phyloP scores from a whole-genome alignment of 2,888 invertebrate species.

The Steromphala cineraria region DNA sequence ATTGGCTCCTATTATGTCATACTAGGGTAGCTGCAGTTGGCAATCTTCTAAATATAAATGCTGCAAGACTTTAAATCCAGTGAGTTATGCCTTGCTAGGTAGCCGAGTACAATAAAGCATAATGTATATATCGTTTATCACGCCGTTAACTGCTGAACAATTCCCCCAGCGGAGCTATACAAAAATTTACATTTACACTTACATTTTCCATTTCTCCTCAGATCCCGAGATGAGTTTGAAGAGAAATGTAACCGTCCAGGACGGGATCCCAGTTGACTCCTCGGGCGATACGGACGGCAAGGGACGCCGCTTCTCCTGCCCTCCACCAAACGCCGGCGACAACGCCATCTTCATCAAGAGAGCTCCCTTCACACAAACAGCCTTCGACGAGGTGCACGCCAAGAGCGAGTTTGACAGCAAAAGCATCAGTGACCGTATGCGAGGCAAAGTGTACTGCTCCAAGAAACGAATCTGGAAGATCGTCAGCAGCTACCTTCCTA shows the following conservation, averaged over 20 bases:
- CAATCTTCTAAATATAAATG: no score
- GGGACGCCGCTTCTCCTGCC: slow-evolving; percentile 52
- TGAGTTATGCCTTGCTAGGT: no score
- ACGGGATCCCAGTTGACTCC: slow-evolving; percentile 28
- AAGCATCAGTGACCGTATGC: slow-evolving; percentile 38
- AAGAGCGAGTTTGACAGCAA: slow-evolving; percentile 41
- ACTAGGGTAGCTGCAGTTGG: no score
- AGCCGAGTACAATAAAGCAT: no score
- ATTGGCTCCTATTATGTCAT: no score
- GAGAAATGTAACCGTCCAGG: slow-evolving; percentile 34
- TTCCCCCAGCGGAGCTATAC: no score
- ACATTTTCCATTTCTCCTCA: no score
- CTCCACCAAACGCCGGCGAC: slow-evolving; percentile 38
- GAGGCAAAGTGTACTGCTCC: slow-evolving; percentile 54
- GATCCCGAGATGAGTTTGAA: slow-evolving; percentile 15
- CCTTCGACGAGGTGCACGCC: slow-evolving; percentile 62
- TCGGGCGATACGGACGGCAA: slow-evolving; percentile 28
- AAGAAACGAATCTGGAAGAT: slow-evolving; percentile 58
- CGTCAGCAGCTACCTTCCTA: slow-evolving; percentile 57
- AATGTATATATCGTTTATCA: no score
- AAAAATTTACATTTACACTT: no score
- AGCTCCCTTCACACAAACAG: slow-evolving; percentile 52
- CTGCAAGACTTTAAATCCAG: no score
- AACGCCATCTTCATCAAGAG: slow-evolving; percentile 50
- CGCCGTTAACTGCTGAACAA: no score